phyloP scores from a whole-genome alignment of 2,113 vertebrate genomes.

The Struthio camelus region DNA sequence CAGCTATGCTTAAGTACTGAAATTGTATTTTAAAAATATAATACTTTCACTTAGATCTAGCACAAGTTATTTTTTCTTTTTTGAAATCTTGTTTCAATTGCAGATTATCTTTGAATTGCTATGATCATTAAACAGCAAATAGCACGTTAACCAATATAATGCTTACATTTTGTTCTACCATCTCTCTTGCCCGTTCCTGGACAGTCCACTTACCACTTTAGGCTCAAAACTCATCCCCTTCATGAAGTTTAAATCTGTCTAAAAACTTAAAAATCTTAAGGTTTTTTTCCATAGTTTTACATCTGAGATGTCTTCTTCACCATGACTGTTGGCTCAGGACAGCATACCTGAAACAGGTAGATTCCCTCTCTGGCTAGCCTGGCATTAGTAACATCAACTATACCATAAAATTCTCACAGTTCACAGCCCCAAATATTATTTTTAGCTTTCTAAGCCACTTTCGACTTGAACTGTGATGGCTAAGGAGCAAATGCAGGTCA shows the following conservation, averaged over 20 bases:
- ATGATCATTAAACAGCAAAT: background rate
- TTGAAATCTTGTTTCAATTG: background rate
- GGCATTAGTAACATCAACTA: background rate
- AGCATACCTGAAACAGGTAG: background rate
- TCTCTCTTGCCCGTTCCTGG: background rate
- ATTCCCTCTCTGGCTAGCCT: background rate
- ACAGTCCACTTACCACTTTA: background rate
- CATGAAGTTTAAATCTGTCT: background rate
- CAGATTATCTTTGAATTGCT: background rate
- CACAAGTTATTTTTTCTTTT: no score
- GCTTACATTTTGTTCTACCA: background rate
- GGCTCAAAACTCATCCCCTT: background rate
- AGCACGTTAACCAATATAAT: background rate
- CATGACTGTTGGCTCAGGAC: background rate
- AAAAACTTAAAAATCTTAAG: background rate
- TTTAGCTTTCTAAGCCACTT: background rate
- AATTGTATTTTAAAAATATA: background rate
- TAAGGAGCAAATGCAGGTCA: slow-evolving; percentile 36
- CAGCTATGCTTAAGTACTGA: background rate
- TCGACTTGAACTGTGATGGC: background rate
- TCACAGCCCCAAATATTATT: background rate
- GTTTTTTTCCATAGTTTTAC: background rate
- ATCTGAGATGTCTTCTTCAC: background rate
- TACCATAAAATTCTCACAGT: background rate
- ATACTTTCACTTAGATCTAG: background rate